Percentiles rank a stretch among this genome's conserved stretches.
phyloP scores from a whole-genome alignment of 2,113 vertebrate species.

The Machaerirhynchus nigripectus region DNA sequence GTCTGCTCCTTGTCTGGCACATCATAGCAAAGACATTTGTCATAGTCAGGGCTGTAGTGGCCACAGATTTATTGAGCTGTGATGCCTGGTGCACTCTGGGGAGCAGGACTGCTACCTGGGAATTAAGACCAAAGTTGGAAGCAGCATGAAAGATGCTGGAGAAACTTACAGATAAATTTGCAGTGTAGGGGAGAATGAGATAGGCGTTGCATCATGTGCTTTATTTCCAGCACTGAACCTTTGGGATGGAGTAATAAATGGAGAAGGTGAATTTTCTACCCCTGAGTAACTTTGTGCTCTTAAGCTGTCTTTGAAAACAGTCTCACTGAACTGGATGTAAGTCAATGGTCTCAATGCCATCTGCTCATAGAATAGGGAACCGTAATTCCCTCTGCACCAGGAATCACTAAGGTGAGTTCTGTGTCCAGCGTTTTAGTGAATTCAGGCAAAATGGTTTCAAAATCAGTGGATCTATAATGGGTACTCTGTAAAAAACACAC shows the following conservation, averaged over 20 bases:
- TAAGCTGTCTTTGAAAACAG: not conserved
- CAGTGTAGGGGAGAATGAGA: not conserved
- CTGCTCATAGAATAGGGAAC: not conserved
- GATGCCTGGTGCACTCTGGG: not conserved
- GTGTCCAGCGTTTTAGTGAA: not conserved
- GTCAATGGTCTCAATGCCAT: not conserved
- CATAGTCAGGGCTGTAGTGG: not conserved
- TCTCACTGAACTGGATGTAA: not conserved
- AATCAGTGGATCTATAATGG: not conserved
- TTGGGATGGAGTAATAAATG: not conserved
- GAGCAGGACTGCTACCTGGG: not conserved
- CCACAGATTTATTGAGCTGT: conserved; percentile 40
- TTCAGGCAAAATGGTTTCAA: not conserved
- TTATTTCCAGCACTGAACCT: not conserved
- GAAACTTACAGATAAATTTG: not conserved
- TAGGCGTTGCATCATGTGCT: not conserved
- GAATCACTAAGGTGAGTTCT: not conserved
- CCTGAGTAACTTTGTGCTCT: not conserved
- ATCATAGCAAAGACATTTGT: conserved; percentile 18
- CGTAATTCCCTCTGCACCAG: not conserved
- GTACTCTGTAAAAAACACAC: not conserved
- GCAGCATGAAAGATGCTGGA: not conserved
- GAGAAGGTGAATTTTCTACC: not conserved
- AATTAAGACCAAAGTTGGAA: conserved; percentile 19
- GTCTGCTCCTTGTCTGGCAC: not conserved